phyloP scores from a whole-genome alignment of 2,113 vertebrate species.

The Crotalus horridus region DNA sequence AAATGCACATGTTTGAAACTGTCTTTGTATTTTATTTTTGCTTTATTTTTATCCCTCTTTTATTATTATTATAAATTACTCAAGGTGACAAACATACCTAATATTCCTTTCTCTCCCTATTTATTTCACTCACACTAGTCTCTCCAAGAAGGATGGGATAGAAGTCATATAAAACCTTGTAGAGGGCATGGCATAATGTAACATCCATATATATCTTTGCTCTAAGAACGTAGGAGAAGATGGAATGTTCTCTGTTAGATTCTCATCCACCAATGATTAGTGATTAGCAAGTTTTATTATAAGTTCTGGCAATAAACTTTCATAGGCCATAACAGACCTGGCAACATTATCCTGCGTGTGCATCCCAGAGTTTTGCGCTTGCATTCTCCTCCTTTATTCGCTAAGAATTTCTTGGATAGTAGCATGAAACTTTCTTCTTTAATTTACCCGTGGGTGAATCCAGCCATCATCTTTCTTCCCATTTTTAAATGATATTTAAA shows the following conservation, averaged over 20 bases:
- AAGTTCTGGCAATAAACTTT: not conserved
- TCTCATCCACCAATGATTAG: not conserved
- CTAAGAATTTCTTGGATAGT: not conserved
- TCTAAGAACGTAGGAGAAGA: not conserved
- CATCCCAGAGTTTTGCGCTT: not conserved
- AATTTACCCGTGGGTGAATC: not conserved
- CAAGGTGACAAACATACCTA: not conserved
- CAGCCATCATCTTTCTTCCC: not conserved
- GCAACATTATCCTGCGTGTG: not conserved
- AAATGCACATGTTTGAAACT: constrained; percentile 1
- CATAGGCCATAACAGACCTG: not conserved
- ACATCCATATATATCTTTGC: not conserved
- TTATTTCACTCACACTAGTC: not conserved
- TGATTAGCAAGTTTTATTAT: not conserved
- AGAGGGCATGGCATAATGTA: not conserved
- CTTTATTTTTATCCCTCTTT: not conserved
- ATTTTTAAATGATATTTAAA: not conserved
- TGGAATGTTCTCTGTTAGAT: not conserved
- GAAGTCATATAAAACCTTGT: not conserved
- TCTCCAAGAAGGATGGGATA: not conserved
- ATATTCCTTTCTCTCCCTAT: not conserved
- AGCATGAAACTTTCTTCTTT: not conserved
- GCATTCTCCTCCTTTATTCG: not conserved
- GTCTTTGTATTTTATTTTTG: not conserved
- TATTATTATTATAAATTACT: not conserved